Evolutionary conservation across 2,888 invertebrate species (phyloP).

Genomic region (Macrostomum cliftonense): DNA sequence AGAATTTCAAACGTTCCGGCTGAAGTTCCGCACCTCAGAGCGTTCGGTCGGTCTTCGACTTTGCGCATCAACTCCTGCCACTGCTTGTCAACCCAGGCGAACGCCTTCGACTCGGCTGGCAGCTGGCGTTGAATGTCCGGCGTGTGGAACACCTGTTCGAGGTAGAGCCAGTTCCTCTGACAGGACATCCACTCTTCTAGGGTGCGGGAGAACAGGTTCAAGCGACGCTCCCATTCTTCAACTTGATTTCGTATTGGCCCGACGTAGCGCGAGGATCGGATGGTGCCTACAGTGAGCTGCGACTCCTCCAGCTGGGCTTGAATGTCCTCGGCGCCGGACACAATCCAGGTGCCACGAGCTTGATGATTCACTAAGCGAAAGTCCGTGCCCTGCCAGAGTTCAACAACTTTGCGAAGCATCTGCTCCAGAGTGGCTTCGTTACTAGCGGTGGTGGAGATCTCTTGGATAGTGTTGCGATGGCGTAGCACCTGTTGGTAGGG

Average conservation of each 20-base stretch:
- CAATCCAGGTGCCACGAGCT: constrained; percentile 28
- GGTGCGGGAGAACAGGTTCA: constrained; percentile 30
- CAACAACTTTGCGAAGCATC: constrained; percentile 35
- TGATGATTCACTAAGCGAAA: constrained; percentile 30
- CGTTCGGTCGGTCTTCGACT: constrained; percentile 34
- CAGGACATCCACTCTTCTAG: constrained; percentile 37
- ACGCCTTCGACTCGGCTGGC: constrained; percentile 30
- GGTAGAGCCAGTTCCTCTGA: constrained; percentile 35
- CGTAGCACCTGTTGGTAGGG: constrained; percentile 32
- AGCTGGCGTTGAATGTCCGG: constrained; percentile 37
- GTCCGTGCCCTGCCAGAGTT: constrained; percentile 27
- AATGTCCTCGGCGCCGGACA: constrained; percentile 35
- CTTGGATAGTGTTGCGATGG: constrained; percentile 34
- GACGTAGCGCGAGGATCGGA: constrained; percentile 33
- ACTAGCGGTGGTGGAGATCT: constrained; percentile 34
- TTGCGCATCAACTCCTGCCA: constrained; percentile 37
- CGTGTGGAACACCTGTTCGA: constrained; percentile 36
- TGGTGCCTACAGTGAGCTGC: constrained; percentile 35
- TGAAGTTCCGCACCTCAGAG: constrained; percentile 26
- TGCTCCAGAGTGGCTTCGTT: constrained; percentile 36
- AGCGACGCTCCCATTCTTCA: constrained; percentile 35
- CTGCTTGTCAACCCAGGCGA: constrained; percentile 29
- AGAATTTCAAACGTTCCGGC: constrained; percentile 32
- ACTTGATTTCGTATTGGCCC: constrained; percentile 29
- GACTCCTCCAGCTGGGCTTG: constrained; percentile 35